Base-by-base conservation (phyloP, 2,888 invertebrate species). In the Himalopsyche kuldschensis region DNA sequence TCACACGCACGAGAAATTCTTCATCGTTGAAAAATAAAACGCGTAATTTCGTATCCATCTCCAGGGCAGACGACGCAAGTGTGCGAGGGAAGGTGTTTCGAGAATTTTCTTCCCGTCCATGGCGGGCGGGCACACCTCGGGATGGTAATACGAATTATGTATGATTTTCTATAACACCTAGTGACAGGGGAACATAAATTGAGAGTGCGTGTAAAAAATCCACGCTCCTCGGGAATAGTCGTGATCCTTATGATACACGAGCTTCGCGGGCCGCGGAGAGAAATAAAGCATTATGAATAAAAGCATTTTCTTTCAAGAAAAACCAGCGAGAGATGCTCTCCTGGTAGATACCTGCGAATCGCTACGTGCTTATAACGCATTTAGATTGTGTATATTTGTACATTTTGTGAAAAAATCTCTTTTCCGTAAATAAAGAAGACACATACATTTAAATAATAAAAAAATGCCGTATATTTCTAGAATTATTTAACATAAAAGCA, bases 121-220 rank as follows among this genome's bases (percentile, higher is more conserved):
- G 32, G 46, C 31, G 77, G 31, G 55, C 69, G 80, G 55, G 48
- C 47, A 75, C 63, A 75, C 75, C 35, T 63, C 41, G 31, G 78
- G 78, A 82, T 55, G 77, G 63, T 82, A 82, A 83, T 83, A 80
- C 79, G 84, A 86, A 86, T 83, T 83, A 86, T 84, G 84, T 84
- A 86, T 84, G 86, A 86, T 86, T 86, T 84, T 84, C 86, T 84
- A 86, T 86, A 86, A 84, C 84, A 83, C 84, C 82, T 77, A 78
- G 86, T 84, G 86, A 86, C 84, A 84, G 84, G 76, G 79, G 82
- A 76, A 77, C 84, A 86, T 86, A 86, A 86, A 86, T 86, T 81
- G 84, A 80, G 83, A 79, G 82, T 81, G 85, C 81, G 84, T 85
- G 81, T 85, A 81, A 82, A 84, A 84, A 82, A 80, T 81, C 81